Percentiles rank a stretch among this genome's conserved stretches.
Evolutionary conservation across 2,888 invertebrate species (phyloP).

Genomic region (Tenthredo amoena): DNA sequence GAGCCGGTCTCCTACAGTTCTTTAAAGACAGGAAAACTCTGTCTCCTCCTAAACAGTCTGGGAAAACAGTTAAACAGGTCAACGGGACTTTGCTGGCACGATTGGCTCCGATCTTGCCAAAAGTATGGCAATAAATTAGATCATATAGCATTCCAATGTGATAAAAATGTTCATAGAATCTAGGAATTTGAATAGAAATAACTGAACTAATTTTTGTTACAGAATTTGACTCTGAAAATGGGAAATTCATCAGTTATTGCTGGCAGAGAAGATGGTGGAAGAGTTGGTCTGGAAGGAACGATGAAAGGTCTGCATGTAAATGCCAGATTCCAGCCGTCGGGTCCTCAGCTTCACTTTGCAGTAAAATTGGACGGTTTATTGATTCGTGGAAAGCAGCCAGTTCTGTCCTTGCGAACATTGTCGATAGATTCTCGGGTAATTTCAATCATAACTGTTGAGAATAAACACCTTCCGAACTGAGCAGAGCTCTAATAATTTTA

Average conservation of each 20-base stretch:
- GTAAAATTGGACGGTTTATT: conserved; percentile 73
- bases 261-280: conserved; percentile 83
- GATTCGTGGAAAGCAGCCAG: conserved; percentile 73
- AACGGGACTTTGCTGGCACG: conserved; percentile 76
- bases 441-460: not conserved
- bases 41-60: conserved; percentile 60
- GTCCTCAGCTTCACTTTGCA: conserved; percentile 68
- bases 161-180: not conserved
- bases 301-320: conserved; percentile 83
- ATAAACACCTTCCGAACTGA: not conserved
- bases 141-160: not conserved
- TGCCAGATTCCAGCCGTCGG: conserved; percentile 71
- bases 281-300: conserved; percentile 86
- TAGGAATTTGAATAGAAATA: not conserved
- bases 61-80: conserved; percentile 62
- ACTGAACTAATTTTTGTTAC: conserved; percentile 67
- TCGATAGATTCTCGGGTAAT: conserved; percentile 72
- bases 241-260: conserved; percentile 86
- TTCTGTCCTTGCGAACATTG: conserved; percentile 71
- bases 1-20: conserved; percentile 73
- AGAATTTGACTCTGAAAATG: conserved; percentile 88
- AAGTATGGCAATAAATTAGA: conserved; percentile 78
- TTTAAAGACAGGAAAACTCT: conserved; percentile 73
- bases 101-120: conserved; percentile 89
- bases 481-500: conserved; percentile 57